Conservation (phyloP, 2,888 invertebrate genomes). For the Baccha elongata region DNA sequence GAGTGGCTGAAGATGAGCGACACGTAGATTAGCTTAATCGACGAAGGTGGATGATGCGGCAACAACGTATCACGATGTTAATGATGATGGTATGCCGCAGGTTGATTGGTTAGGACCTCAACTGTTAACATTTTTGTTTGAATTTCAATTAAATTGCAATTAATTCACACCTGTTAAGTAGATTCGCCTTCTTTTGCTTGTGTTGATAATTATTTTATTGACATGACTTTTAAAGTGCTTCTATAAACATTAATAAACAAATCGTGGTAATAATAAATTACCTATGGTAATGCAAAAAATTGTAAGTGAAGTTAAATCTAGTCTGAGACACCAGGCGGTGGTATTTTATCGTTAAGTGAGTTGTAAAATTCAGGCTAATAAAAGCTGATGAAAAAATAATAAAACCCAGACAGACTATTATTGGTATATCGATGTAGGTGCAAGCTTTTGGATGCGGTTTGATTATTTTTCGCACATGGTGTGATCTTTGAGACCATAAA, state of each 20-base stretch:
- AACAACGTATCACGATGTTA: not conserved
- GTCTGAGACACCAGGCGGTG: constrained; percentile 9
- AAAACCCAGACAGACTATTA: constrained; percentile 44
- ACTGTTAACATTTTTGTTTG: constrained; percentile 42
- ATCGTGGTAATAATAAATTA: constrained; percentile 57
- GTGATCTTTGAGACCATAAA: constrained; percentile 29
- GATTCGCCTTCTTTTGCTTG: not conserved
- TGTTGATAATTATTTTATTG: constrained; percentile 33
- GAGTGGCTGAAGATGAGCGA: constrained; percentile 60
- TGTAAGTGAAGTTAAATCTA: constrained; percentile 12
- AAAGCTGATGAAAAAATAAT: constrained; percentile 69
- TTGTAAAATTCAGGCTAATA: constrained; percentile 68
- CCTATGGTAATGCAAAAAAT: constrained; percentile 32
- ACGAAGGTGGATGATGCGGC: constrained; percentile 54
- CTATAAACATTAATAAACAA: constrained; percentile 63
- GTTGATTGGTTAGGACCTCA: constrained; percentile 50
- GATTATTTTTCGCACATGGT: constrained; percentile 24
- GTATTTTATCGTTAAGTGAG: constrained; percentile 62
- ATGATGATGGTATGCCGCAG: constrained; percentile 47
- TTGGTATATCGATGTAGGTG: constrained; percentile 17
- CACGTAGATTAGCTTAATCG: constrained; percentile 54
- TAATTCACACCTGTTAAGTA: constrained; percentile 51
- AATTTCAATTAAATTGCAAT: constrained; percentile 51
- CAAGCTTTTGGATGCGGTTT: constrained; percentile 47
- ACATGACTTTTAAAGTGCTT: constrained; percentile 38